Evolutionary conservation across 2,888 invertebrate species (phyloP).

Genomic region (Tetropium fuscum): DNA sequence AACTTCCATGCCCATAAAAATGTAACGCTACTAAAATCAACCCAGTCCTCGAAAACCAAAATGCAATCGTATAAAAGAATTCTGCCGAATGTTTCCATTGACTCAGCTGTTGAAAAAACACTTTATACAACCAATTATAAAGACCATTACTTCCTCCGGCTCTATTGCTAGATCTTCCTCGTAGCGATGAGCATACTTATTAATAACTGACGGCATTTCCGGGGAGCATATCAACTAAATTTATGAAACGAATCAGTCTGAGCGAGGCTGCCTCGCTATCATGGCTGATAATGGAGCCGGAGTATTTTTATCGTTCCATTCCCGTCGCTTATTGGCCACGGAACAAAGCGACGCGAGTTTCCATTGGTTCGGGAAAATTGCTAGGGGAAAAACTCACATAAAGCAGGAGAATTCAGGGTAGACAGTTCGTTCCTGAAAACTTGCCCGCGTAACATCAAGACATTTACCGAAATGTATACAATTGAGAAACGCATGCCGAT

Average conservation of each 20-base stretch:
- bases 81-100: no score
- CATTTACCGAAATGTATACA: no score
- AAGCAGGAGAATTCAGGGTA: constrained; percentile 20
- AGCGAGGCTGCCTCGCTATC: constrained; percentile 63
- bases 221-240: constrained; percentile 54
- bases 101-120: no score
- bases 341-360: constrained; percentile 59
- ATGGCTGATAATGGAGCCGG: constrained; percentile 67
- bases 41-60: no score
- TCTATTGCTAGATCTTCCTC: constrained; percentile 27
- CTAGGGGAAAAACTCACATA: constrained; percentile 60
- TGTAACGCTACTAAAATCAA: no score
- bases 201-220: constrained; percentile 46
- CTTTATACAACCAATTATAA: constrained; percentile 39
- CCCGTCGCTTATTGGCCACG: constrained; percentile 64
- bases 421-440: background rate
- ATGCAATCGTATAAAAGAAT: no score
- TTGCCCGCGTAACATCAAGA: constrained; percentile 3
- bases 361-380: constrained; percentile 71
- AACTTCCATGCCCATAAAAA: constrained; percentile 10
- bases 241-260: constrained; percentile 64
- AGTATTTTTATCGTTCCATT: constrained; percentile 68
- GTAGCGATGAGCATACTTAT: constrained; percentile 55
- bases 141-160: constrained; percentile 36
- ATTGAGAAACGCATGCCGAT: no score